phyloP scores from a whole-genome alignment of 2,113 vertebrate species.

The Marmota flaviventris region DNA sequence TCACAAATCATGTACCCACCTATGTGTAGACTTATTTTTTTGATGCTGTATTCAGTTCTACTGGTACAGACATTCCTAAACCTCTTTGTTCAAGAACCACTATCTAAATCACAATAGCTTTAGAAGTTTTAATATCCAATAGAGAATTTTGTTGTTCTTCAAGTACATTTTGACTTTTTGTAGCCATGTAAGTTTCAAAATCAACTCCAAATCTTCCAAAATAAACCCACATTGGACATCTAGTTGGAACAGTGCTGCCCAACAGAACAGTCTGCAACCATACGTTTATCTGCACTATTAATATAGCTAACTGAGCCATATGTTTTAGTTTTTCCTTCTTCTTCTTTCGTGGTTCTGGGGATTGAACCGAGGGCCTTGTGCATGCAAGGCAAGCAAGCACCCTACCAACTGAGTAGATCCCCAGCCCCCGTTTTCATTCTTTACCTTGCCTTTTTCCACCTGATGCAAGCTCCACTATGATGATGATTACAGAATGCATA shows the following conservation, averaged over 20 bases:
- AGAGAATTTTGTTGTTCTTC: not conserved
- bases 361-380: no score
- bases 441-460: not conserved
- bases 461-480: not conserved
- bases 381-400: no score
- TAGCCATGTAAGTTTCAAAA: not conserved
- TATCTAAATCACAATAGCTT: not conserved
- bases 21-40: not conserved
- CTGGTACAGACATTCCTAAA: not conserved
- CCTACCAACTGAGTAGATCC: no score
- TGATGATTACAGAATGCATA: not conserved
- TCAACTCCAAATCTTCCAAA: not conserved
- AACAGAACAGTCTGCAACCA: not conserved
- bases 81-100: not conserved
- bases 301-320: not conserved
- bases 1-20: not conserved
- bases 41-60: not conserved
- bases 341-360: no score
- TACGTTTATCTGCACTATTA: not conserved
- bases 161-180: not conserved
- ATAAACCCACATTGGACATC: not conserved
- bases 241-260: not conserved
- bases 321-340: not conserved
- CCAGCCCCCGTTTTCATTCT: not conserved
- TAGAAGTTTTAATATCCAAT: conserved; percentile 1